phyloP scores from a whole-genome alignment of 2,888 invertebrate species.

The Blera fallax region DNA sequence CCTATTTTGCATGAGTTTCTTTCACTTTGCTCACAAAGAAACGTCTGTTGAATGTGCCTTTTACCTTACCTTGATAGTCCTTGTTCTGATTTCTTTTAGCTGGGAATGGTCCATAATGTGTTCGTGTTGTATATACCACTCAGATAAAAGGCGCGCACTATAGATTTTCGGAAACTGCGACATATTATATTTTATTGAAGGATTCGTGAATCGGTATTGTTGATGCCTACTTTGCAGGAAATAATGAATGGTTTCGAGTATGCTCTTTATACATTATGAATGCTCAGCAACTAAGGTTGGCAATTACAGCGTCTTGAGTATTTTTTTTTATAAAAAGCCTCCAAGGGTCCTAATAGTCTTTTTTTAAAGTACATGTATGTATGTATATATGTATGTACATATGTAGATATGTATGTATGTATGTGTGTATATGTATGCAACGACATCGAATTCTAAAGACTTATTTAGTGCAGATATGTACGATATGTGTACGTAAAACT shows the following conservation, averaged over 20 bases:
- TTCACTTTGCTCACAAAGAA: not conserved
- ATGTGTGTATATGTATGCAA: no score
- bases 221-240: slow-evolving; percentile 1
- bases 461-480: no score
- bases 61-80: slow-evolving; percentile 6
- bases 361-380: not conserved
- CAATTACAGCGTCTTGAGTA: not conserved
- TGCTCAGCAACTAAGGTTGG: not conserved
- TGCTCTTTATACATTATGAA: not conserved
- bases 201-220: slow-evolving; percentile 11
- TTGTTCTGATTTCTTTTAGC: not conserved
- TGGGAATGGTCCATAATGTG: slow-evolving; percentile 3
- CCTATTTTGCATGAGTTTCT: slow-evolving; percentile 36
- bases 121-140: slow-evolving; percentile 4
- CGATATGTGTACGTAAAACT: no score
- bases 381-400: not conserved
- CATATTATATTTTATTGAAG: slow-evolving; percentile 22
- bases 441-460: no score
- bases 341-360: not conserved
- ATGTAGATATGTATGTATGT: no score
- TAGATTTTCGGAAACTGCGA: slow-evolving; percentile 18
- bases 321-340: not conserved
- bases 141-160: slow-evolving; percentile 16
- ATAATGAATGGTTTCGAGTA: slow-evolving; percentile 30
- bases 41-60: slow-evolving; percentile 5